phyloP scores from a whole-genome alignment of 1,140 invertebrate genomes.

The Apis florea region DNA sequence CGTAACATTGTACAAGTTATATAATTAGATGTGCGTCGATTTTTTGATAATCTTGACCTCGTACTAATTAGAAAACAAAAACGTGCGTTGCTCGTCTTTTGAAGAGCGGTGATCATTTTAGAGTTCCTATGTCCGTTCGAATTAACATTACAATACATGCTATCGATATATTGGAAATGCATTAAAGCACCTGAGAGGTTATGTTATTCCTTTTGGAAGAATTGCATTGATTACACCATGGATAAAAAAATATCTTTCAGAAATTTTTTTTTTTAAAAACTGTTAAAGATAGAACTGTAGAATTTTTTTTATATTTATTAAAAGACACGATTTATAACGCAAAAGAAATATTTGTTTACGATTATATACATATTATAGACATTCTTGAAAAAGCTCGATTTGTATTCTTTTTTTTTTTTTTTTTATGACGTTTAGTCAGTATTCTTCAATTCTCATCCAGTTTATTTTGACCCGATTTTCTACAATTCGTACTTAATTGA shows the following conservation, averaged over 20 bases:
- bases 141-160: not conserved
- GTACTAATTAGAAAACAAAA: not conserved
- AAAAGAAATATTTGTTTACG: no score
- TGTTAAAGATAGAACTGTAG: not conserved
- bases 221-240: not conserved
- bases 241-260: not conserved
- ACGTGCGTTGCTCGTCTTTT: not conserved
- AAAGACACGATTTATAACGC: no score
- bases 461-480: no score
- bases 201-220: not conserved
- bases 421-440: no score
- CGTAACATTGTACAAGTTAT: not conserved
- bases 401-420: no score
- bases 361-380: no score
- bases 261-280: not conserved
- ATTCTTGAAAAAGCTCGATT: no score
- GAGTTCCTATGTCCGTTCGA: conserved; percentile 38
- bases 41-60: not conserved
- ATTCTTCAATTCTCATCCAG: no score
- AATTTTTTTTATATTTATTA: not conserved
- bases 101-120: conserved; percentile 11
- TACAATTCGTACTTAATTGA: no score
- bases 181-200: not conserved
- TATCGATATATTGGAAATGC: not conserved
- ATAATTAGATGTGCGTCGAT: not conserved